Evolutionary conservation across 37 sponge, comb jelly and placozoan species (phyloP), one percentile per base, ranked within the genome.

Genomic region (Agelas oroides): DNA sequence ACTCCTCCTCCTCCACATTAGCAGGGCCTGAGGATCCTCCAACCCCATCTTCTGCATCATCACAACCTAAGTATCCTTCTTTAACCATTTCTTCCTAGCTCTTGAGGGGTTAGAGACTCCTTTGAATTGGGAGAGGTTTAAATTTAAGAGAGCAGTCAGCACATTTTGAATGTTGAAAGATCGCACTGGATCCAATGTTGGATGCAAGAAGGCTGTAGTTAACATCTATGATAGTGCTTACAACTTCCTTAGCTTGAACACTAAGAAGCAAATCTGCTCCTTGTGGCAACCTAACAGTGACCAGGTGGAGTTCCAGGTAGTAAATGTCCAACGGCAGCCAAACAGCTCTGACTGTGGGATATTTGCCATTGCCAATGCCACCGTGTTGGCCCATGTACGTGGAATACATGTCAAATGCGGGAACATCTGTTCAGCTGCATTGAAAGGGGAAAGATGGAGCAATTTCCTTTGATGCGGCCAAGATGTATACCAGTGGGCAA

Each of bases 151-250:
- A 19, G 59, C 59, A 57, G 59, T 20, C 18, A 19, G 59, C 18
- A 16, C 18, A 57, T 57, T 57, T 57, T 57, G 19, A 57, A 57
- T 19, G 19, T 57, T 19, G 18, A 57, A 19, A 57, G 19, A n/a
- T n/a, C n/a, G n/a, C n/a, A n/a, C n/a, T n/a, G 59, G 59, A 57
- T 57, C 59, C 16, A 57, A 57, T 57, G 59, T 57, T 57, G 59
- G 59, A 16, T 57, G 59, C 19, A 19, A 57, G 59, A 19, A 57
- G 59, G 59, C 18, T 19, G 19, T 19, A 19, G 59, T 19, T 19
- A 57, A 57, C 59, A 57, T 57, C 19, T 57, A 57, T 19, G 59
- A 57, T 57, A 57, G 59, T 57, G 59, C 59, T 20, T 57, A 57
- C 19, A 57, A 57, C 59, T 20, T 16, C 59, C 59, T 57, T 16